phyloP scores from a whole-genome alignment of 2,888 invertebrate species.

The Malthinus flaveolus region DNA sequence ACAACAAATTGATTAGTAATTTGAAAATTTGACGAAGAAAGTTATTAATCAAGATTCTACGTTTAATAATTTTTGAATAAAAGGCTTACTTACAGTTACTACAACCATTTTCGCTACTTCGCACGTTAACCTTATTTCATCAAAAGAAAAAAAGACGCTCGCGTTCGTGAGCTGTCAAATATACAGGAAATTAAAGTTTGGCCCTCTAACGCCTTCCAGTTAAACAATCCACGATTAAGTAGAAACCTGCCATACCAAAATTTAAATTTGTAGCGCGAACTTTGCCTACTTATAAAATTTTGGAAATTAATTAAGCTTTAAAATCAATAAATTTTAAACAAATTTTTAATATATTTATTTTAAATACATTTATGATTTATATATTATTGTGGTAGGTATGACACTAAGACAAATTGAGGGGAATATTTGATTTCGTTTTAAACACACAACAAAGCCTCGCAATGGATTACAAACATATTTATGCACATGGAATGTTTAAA shows the following conservation, averaged over 20 bases:
- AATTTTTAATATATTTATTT: constrained; percentile 13
- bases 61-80: not conserved
- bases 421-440: constrained; percentile 51
- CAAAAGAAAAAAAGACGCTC: no score
- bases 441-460: constrained; percentile 54
- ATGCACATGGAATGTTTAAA: constrained; percentile 48
- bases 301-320: no score
- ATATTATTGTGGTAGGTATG: constrained; percentile 53
- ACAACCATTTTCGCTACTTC: constrained; percentile 5
- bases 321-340: no score
- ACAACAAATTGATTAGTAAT: not conserved
- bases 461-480: constrained; percentile 45
- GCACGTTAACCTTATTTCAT: no score
- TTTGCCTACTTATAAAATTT: no score
- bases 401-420: constrained; percentile 48
- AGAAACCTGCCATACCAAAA: no score
- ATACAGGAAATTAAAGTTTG: no score
- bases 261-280: no score
- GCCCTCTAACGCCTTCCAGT: no score
- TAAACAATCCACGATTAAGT: no score
- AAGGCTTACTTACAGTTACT: constrained; percentile 2
- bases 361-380: constrained; percentile 55
- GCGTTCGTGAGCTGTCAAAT: no score
- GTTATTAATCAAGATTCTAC: not conserved
- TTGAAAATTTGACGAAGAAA: not conserved